Conservation (phyloP, 2,888 invertebrate species). For the Odontocerum albicorne region DNA sequence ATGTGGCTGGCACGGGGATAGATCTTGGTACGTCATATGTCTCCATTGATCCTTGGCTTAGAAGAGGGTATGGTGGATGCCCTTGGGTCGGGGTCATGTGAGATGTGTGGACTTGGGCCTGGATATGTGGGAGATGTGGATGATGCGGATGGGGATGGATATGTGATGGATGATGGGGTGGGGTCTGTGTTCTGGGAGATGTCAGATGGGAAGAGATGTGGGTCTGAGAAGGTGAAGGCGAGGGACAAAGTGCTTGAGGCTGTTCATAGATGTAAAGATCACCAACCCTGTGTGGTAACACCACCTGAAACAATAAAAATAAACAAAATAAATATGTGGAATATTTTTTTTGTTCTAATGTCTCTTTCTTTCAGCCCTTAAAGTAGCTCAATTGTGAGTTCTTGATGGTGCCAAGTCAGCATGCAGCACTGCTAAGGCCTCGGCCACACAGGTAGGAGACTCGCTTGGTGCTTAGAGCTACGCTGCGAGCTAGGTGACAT, state of each 20-base stretch:
- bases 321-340: slow-evolving; percentile 1
- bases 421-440: neutral
- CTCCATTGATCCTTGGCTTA: slow-evolving; percentile 40
- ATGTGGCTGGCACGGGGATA: slow-evolving; percentile 59
- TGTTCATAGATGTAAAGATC: slow-evolving; percentile 73
- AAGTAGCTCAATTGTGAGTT: neutral
- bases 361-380: neutral
- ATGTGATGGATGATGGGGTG: slow-evolving; percentile 1
- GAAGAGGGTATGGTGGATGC: too few relatives aligned
- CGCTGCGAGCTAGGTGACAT: too few relatives aligned
- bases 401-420: neutral
- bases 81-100: neutral
- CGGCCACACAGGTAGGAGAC: too few relatives aligned
- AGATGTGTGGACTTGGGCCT: neutral
- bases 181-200: slow-evolving; percentile 5
- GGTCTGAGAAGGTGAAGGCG: slow-evolving; percentile 8
- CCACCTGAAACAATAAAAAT: slow-evolving; percentile 51
- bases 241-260: slow-evolving; percentile 42
- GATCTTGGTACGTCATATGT: slow-evolving; percentile 66
- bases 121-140: neutral
- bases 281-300: slow-evolving; percentile 71
- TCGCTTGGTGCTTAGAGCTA: too few relatives aligned
- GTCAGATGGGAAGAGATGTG: slow-evolving; percentile 7
- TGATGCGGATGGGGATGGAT: neutral
- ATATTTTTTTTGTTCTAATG: neutral